Evolutionary conservation across 2,113 vertebrate species (phyloP).

Genomic region (Acrocephalus arundinaceus): DNA sequence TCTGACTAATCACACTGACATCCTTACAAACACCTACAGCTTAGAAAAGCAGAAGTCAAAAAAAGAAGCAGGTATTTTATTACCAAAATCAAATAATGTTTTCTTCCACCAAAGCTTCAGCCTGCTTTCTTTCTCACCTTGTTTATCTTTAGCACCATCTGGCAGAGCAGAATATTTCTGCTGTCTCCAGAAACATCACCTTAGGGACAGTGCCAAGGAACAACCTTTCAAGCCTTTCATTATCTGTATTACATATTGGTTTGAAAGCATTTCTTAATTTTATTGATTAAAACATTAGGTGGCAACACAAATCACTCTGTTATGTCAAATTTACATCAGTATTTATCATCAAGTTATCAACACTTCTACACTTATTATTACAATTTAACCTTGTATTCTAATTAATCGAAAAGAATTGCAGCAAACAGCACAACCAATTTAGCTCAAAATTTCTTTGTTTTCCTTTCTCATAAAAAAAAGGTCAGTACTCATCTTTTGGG

Average conservation of each 20-base stretch:
- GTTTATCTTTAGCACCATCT: background rate
- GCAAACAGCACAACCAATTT: background rate
- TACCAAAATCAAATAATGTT: background rate
- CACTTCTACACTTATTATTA: background rate
- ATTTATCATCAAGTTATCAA: background rate
- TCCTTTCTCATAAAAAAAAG: background rate
- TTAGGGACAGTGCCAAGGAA: background rate
- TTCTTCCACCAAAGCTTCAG: background rate
- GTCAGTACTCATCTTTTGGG: background rate
- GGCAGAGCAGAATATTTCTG: background rate
- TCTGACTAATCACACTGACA: background rate
- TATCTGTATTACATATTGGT: background rate
- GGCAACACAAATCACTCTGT: background rate
- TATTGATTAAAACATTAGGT: conserved; percentile 8
- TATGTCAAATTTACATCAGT: background rate
- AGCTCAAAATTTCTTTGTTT: background rate
- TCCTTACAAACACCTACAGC: background rate
- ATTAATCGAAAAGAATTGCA: background rate
- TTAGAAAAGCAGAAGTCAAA: background rate
- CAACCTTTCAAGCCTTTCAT: background rate
- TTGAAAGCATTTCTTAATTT: background rate
- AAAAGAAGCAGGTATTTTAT: background rate
- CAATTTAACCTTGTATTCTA: background rate
- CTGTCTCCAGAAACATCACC: background rate
- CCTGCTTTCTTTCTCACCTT: background rate